A percentile compares a stretch with the other conserved stretches of the same genome.
These are phyloP conservation scores for Enteromius thamalakanensis DNA, from an alignment of 2,797 vertebrate species.

Conservation along the genomic window DNA sequence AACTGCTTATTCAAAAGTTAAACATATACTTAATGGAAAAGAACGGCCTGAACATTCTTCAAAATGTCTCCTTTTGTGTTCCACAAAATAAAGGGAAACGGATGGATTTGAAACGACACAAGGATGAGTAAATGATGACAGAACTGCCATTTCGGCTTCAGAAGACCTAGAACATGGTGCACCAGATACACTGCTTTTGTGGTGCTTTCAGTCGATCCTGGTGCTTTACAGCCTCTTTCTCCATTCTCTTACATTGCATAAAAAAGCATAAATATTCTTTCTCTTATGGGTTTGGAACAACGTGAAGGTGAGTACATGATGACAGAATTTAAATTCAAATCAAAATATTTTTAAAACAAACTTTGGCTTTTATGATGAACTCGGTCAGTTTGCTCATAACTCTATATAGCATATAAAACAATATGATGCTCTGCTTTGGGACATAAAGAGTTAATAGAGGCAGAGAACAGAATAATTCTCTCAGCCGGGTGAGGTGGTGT, in stretches of 20 bases:
- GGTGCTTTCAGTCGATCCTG: background rate
- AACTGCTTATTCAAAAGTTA: no score
- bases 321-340: background rate
- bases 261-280: background rate
- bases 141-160: background rate
- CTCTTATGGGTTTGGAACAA: background rate
- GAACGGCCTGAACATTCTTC: background rate
- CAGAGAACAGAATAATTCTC: constrained; percentile 16
- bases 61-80: background rate
- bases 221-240: background rate
- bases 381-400: background rate
- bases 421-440: background rate
- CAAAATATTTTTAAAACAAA: background rate
- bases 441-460: background rate
- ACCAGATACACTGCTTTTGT: background rate
- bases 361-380: background rate
- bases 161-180: background rate
- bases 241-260: no score
- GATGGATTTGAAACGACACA: background rate
- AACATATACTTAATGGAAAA: background rate
- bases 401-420: background rate
- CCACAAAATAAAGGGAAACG: no score
- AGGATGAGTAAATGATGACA: background rate
- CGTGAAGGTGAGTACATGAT: background rate
- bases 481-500: constrained; percentile 62